Evolutionary conservation across 2,888 invertebrate species (phyloP), one percentile per base, ranked within the genome.

Genomic region (Dorcus parallelipipedus): DNA sequence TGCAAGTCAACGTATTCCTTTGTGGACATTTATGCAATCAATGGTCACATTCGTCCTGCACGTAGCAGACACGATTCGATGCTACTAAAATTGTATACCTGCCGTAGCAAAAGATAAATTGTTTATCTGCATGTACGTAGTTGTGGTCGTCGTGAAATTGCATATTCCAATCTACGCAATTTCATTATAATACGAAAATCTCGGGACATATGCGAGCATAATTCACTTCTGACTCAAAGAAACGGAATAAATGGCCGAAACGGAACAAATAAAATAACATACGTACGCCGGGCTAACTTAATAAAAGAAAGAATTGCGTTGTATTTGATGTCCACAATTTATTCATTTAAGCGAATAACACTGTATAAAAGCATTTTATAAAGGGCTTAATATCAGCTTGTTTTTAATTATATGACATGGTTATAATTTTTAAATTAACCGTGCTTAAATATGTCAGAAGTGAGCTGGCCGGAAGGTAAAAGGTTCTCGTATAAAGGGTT

Each of bases 361-460:
- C 65, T 65, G 65, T 65, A 60, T 61, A 66, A 68, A 33, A 67
- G 70, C 68, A 67, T 64, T 58, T 62, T 64, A 63, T 64, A 66
- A 71, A 70, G 70, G 71, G 45, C 69, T 66, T 59, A 70, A 71
- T 70, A 69, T 71, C 65, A 66, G 71, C 66, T 67, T 68, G 71
- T 69, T 70, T 73, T 72, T 74, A 75, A 74, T 73, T 56, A 53
- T 49, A 69, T 71, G 71, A 73, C 69, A 71, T 71, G 72, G 67
- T 68, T 71, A 71, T 70, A 71, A 74, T 73, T 71, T 72, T 71
- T 71, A 70, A 73, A 74, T 73, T 74, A 73, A 72, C 71, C 73
- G 67, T 72, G 64, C 64, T 66, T 65, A 66, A 66, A 65, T 62
- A 62, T 61, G 66, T 64, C 66, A 64, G 63, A 63, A 60, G 55